phyloP scores from a whole-genome alignment of 2,888 invertebrate species.

The Octonoba sinensis region DNA sequence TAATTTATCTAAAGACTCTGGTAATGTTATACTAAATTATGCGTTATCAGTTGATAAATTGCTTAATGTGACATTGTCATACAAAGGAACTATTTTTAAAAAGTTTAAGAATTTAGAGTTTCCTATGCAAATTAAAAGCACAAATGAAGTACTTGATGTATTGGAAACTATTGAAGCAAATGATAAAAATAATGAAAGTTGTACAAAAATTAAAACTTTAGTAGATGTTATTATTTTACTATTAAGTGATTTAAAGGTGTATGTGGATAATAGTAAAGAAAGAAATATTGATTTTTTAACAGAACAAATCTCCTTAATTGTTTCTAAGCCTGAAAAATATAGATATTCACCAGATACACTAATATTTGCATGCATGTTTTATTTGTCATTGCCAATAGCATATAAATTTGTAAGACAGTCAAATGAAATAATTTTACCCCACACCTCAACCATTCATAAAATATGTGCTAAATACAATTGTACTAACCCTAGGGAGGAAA shows the following conservation, averaged over 20 bases:
- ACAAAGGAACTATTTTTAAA: not conserved
- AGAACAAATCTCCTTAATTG: not conserved
- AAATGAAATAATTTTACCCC: conserved; percentile 10
- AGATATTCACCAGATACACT: conserved; percentile 5
- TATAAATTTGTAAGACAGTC: too few relatives aligned
- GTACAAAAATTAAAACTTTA: too few relatives aligned
- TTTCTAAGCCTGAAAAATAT: not conserved
- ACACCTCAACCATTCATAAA: conserved; percentile 6
- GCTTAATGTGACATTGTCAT: not conserved
- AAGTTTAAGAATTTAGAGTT: not conserved
- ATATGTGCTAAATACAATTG: conserved; percentile 1
- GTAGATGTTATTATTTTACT: too few relatives aligned
- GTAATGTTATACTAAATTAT: not conserved
- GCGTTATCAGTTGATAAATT: not conserved
- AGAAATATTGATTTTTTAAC: not conserved
- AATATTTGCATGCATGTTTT: not conserved
- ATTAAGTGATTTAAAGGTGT: not conserved
- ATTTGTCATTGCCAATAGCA: too few relatives aligned
- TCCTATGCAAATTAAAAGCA: not conserved
- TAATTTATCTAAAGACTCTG: not conserved
- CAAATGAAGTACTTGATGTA: not conserved
- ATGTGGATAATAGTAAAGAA: not conserved
- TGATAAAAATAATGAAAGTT: too few relatives aligned
- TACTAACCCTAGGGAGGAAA: conserved; percentile 3
- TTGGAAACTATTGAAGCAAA: not conserved